Percentiles rank a stretch among this genome's conserved stretches.
Evolutionary conservation across 2,888 invertebrate genomes (phyloP).

Genomic region (Idaea straminata): DNA sequence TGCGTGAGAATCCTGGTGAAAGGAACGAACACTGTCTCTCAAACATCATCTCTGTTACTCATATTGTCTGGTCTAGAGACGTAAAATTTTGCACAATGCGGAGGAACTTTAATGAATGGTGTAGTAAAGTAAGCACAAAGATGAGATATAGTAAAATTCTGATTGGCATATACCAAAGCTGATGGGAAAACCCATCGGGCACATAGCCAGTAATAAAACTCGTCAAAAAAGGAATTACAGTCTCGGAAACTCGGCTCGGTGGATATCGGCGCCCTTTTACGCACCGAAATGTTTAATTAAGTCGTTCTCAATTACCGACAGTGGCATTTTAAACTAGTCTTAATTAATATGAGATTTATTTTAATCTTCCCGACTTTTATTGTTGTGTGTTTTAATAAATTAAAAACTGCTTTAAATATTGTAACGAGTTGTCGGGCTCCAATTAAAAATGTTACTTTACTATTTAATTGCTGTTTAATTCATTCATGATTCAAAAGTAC

Average conservation of each 20-base stretch:
- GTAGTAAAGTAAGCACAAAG: not conserved
- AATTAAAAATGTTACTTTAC: no score
- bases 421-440: not conserved
- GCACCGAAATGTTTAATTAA: constrained; percentile 56
- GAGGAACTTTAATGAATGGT: not conserved
- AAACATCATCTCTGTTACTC: not conserved
- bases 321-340: constrained; percentile 37
- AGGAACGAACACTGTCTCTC: not conserved
- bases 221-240: constrained; percentile 58
- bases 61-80: not conserved
- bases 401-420: not conserved
- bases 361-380: constrained; percentile 8
- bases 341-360: constrained; percentile 21
- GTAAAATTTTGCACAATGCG: not conserved
- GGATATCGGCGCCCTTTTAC: constrained; percentile 51
- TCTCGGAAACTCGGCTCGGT: constrained; percentile 58
- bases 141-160: not conserved
- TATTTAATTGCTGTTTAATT: no score
- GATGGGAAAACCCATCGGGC: not conserved
- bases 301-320: constrained; percentile 35
- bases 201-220: constrained; percentile 19
- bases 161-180: not conserved
- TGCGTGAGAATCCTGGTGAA: not conserved
- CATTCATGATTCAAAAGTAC: no score
- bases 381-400: not conserved